Conservation (phyloP, 2,797 vertebrate genomes). For the Ceryle rudis region DNA sequence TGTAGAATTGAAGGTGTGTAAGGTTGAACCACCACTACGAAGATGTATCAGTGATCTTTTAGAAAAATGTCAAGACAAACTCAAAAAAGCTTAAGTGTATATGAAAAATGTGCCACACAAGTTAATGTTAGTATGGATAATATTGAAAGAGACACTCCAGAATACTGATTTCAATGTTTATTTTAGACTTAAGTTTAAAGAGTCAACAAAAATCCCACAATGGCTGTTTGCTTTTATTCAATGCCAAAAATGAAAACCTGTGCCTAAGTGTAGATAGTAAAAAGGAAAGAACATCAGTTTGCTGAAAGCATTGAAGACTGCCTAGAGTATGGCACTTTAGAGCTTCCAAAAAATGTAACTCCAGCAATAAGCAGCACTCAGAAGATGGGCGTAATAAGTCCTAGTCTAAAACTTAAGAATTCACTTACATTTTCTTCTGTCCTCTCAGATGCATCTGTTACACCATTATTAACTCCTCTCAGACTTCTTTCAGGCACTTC, state of each 20-base stretch:
- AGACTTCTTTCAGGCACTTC: not conserved
- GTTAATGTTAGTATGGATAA: not conserved
- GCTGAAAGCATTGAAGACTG: not conserved
- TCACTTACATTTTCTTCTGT: not conserved
- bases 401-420: not conserved
- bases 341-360: not conserved
- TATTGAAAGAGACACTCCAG: not conserved
- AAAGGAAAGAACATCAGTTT: not conserved
- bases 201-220: not conserved
- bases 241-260: not conserved
- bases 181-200: not conserved
- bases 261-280: not conserved
- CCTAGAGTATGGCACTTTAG: fast-evolving
- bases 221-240: not conserved
- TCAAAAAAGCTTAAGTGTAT: not conserved
- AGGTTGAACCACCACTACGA: not conserved
- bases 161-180: not conserved
- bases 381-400: not conserved
- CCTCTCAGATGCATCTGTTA: not conserved
- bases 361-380: not conserved
- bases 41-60: not conserved
- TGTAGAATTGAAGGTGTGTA: not conserved
- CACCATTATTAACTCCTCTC: not conserved
- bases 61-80: not conserved
- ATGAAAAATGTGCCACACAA: not conserved